These are phyloP conservation scores for Heloderma charlesbogerti DNA, from an alignment of 2,113 vertebrate species.

Conservation along the genomic window DNA sequence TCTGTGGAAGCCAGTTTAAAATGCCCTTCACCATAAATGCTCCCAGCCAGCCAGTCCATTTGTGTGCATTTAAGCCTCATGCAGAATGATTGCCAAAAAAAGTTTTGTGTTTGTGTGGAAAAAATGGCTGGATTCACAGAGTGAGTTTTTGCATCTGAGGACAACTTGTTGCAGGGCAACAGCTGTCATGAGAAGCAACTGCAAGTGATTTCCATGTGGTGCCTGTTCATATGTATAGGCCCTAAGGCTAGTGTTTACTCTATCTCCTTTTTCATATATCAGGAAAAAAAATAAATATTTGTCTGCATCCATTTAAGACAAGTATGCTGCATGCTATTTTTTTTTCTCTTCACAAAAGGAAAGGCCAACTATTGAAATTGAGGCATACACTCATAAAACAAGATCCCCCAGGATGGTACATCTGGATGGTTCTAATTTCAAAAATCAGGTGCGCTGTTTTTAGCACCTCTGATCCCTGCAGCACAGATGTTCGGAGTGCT, in stretches of 20 bases:
- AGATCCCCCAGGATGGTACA: slow-evolving; percentile 20
- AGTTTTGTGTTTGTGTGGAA: background rate
- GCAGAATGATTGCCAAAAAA: background rate
- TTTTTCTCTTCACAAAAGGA: background rate
- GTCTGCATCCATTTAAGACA: slow-evolving; percentile 18
- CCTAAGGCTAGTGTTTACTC: background rate
- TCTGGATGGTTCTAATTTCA: slow-evolving; percentile 17
- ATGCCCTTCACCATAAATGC: background rate
- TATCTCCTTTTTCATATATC: background rate
- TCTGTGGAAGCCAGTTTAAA: background rate
- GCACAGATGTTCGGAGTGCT: slow-evolving; percentile 26
- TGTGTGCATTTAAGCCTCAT: background rate
- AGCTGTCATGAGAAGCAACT: background rate
- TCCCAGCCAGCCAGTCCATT: background rate
- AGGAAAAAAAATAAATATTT: background rate
- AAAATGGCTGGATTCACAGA: background rate
- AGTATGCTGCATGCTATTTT: background rate
- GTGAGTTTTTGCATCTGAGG: background rate
- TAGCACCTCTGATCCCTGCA: slow-evolving; percentile 21
- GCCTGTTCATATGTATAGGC: background rate
- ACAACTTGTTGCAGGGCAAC: background rate
- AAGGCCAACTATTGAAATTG: slow-evolving; percentile 3
- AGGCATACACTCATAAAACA: slow-evolving; percentile 11
- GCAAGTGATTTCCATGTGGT: background rate
- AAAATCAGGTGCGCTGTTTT: slow-evolving; percentile 27